Conservation (phyloP, 1,140 invertebrate species). For the Conus betulinus region DNA sequence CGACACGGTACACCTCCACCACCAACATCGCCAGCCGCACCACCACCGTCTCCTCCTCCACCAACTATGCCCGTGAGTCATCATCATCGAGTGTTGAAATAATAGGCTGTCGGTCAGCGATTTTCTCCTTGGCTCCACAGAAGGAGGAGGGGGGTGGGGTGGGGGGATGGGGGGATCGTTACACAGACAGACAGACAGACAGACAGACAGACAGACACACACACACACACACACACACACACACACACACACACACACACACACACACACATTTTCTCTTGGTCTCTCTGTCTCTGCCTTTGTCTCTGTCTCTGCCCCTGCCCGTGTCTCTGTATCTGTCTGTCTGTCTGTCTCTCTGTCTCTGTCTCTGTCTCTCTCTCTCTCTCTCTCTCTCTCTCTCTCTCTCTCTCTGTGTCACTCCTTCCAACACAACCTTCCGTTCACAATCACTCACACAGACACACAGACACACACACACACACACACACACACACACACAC, state of each 20-base stretch:
- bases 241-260: not conserved
- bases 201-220: not conserved
- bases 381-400: too few relatives aligned
- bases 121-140: not conserved
- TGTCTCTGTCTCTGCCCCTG: not conserved
- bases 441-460: too few relatives aligned
- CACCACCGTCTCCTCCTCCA: not conserved
- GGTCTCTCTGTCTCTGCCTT: too few relatives aligned
- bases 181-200: not conserved
- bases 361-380: too few relatives aligned
- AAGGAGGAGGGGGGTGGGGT: not conserved
- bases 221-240: not conserved
- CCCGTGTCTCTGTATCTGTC: not conserved
- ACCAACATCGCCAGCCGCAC: conserved; percentile 25
- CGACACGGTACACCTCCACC: conserved; percentile 13
- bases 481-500: too few relatives aligned
- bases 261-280: not conserved
- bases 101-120: not conserved
- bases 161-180: not conserved
- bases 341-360: not conserved
- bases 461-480: too few relatives aligned
- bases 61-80: not conserved
- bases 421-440: too few relatives aligned
- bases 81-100: not conserved
- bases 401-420: too few relatives aligned